These are phyloP conservation scores for Rhabdophis nuchalis DNA, from an alignment of 2,797 vertebrate species.

Conservation along the genomic window DNA sequence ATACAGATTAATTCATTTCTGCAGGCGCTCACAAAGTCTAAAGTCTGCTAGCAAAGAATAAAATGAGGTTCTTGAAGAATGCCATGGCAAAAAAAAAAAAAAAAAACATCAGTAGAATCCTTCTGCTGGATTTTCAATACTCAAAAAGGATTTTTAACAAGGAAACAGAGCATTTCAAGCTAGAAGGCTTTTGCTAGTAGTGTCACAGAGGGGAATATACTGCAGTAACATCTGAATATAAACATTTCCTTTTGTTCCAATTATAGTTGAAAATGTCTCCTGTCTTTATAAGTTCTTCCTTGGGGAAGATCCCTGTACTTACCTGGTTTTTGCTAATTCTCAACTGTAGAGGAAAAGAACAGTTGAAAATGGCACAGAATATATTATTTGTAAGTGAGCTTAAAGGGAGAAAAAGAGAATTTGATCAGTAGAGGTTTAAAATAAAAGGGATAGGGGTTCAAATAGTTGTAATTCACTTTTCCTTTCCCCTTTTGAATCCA, in stretches of 20 bases:
- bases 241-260: slow-evolving; percentile 44
- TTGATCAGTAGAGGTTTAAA: not conserved
- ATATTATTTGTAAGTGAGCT: not conserved
- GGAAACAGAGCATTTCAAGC: slow-evolving; percentile 33
- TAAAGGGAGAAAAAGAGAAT: slow-evolving; percentile 2
- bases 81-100: slow-evolving; percentile 38
- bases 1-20: slow-evolving; percentile 47
- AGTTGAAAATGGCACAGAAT: not conserved
- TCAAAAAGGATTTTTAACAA: slow-evolving; percentile 41
- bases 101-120: slow-evolving; percentile 33
- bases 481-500: not conserved
- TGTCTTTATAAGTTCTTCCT: slow-evolving; percentile 23
- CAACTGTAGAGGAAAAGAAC: not conserved
- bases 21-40: slow-evolving; percentile 17
- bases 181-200: slow-evolving; percentile 56
- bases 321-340: not conserved
- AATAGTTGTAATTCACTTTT: not conserved
- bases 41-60: slow-evolving; percentile 33
- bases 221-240: slow-evolving; percentile 45
- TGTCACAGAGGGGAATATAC: slow-evolving; percentile 31
- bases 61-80: slow-evolving; percentile 37
- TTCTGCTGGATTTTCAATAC: slow-evolving; percentile 26
- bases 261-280: slow-evolving; percentile 34
- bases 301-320: not conserved
- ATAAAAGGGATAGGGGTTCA: not conserved